These are phyloP conservation scores for Erinaceus europaeus DNA, from an alignment of 2,113 vertebrate genomes.

Conservation along the genomic window DNA sequence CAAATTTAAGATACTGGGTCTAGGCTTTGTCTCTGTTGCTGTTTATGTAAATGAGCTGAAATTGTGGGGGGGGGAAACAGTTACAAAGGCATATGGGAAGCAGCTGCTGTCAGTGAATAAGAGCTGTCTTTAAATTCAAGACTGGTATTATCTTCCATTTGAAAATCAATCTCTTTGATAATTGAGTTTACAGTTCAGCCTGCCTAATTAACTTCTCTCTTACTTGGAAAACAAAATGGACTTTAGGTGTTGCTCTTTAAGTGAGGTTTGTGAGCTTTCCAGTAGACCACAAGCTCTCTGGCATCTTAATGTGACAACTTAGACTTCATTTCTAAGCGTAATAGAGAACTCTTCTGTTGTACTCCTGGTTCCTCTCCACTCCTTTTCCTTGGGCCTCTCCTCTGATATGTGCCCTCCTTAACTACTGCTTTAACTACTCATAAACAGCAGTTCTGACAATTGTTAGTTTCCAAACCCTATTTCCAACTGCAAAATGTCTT, in stretches of 20 bases:
- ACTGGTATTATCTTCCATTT: too few relatives aligned
- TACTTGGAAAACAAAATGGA: constrained; percentile 18
- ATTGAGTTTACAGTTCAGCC: not conserved
- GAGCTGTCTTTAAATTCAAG: not conserved
- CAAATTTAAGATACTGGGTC: not conserved
- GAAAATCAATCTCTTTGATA: constrained; percentile 14
- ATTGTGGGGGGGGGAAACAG: constrained; percentile 27
- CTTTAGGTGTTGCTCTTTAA: not conserved
- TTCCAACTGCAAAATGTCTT: not conserved
- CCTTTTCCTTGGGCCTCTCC: not conserved
- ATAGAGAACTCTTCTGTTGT: not conserved
- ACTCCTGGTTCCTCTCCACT: not conserved
- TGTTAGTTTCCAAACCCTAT: not conserved
- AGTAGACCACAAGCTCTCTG: not conserved
- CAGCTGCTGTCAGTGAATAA: constrained; percentile 9
- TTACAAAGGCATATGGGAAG: not conserved
- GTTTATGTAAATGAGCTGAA: not conserved
- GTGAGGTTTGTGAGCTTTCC: not conserved
- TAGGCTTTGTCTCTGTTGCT: constrained; percentile 1
- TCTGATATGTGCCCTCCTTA: not conserved
- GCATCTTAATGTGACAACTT: not conserved
- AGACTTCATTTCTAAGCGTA: not conserved
- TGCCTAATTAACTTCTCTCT: not conserved
- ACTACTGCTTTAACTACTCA: not conserved
- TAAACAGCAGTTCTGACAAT: not conserved